These are phyloP conservation scores for Dysmachus trigonus DNA, from an alignment of 2,888 invertebrate genomes.

Conservation along the genomic window DNA sequence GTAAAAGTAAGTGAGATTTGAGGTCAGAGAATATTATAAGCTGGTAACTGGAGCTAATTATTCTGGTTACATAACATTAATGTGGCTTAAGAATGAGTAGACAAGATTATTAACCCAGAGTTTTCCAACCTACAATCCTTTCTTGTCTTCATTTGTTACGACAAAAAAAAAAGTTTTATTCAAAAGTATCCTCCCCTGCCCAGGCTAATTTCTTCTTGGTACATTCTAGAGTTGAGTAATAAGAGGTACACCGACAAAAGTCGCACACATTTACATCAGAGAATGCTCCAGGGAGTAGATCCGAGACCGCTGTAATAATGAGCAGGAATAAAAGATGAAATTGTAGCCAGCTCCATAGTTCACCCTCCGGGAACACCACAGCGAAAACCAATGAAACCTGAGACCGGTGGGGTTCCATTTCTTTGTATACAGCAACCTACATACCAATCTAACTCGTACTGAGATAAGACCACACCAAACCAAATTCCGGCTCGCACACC, in stretches of 20 bases:
- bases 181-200: not conserved
- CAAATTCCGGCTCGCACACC: not conserved
- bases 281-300: conserved; percentile 33
- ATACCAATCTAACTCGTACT: not conserved
- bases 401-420: conserved; percentile 31
- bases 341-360: conserved; percentile 31
- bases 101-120: not conserved
- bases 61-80: not conserved
- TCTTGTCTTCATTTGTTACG: not conserved
- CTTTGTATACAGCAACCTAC: not conserved
- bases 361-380: conserved; percentile 32
- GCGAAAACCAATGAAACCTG: conserved; percentile 35
- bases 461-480: not conserved
- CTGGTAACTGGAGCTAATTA: not conserved
- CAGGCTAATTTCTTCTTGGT: conserved; percentile 21
- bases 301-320: conserved; percentile 35
- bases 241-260: conserved; percentile 3
- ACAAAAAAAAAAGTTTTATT: not conserved
- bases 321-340: conserved; percentile 45
- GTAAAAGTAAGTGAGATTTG: not conserved
- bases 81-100: not conserved
- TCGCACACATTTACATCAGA: conserved; percentile 29
- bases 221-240: conserved; percentile 3
- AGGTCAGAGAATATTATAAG: not conserved
- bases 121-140: not conserved